Evolutionary conservation across 2,113 vertebrate species (phyloP), one percentile per base, ranked within the genome.

Genomic region (Hassar affinis): DNA sequence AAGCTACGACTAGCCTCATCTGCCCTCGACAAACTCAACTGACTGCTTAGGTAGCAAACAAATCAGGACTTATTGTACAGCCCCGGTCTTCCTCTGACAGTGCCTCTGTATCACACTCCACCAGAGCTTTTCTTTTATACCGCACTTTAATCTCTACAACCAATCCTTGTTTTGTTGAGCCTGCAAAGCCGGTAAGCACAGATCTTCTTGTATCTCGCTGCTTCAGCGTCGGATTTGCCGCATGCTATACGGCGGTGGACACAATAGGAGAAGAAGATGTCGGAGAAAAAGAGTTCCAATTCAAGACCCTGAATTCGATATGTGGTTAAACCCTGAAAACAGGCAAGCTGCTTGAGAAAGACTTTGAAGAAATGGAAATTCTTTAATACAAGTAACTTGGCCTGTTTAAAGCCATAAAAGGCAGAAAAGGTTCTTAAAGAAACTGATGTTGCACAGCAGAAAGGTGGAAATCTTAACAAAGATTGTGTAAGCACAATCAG

Each of bases 91-190:
- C 30, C 52, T 75, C 57, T 33, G 66, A 85, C 74, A 66, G 82
- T 45, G 62, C 69, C 56, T 80, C 35, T 69, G 45, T 90, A 90
- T 89, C 88, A 86, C 69, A 62, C 51, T 74, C 69, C 79, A 45
- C 52, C 87, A 86, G 86, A 87, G 81, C 42, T 57, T 80, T 71
- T 49, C 82, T 82, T 88, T 87, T 84, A 79, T 69, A 82, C 51
- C 18, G 12, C 72, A 76, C 81, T 87, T 85, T 88, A 85, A 90
- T 89, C 81, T 88, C 68, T 20, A 52, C 72, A 54, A 85, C 72
- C 85, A 84, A 71, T 82, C 51, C 81, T 71, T 25, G 83, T 87
- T 82, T 84, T 86, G 87, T 87, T 84, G 79, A 84, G 84, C 83
- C 78, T 84, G 87, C 85, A 87, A 87, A 89, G 89, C 81, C 59